A percentile compares a stretch with the other conserved stretches of the same genome.
Conservation (phyloP, 1,140 invertebrate species). For the Drosophila suzukii region DNA sequence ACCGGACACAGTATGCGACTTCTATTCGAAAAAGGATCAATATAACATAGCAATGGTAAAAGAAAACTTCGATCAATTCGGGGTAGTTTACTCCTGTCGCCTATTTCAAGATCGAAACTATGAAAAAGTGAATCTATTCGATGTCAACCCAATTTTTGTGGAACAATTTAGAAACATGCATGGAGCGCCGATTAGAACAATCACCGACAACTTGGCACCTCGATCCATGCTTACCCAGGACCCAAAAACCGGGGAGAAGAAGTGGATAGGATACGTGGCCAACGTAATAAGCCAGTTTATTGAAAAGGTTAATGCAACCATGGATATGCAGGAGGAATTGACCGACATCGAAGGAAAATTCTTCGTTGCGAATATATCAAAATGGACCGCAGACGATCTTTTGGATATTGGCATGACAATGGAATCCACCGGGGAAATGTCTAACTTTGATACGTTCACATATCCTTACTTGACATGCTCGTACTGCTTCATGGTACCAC, state of each 20-base stretch:
- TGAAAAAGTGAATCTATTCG: slow-evolving; percentile 1
- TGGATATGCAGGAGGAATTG: slow-evolving; percentile 1
- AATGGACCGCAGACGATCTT: background rate
- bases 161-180: slow-evolving; percentile 59
- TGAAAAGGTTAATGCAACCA: slow-evolving; percentile 38
- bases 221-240: slow-evolving; percentile 41
- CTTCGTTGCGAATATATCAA: slow-evolving; percentile 13
- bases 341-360: background rate
- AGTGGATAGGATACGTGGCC: slow-evolving; percentile 48
- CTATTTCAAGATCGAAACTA: slow-evolving; percentile 14
- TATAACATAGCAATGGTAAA: slow-evolving; percentile 54
- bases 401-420: slow-evolving; percentile 50
- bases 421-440: background rate
- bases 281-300: slow-evolving; percentile 40
- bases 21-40: slow-evolving; percentile 31
- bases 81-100: slow-evolving; percentile 30
- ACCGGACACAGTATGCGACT: slow-evolving; percentile 13
- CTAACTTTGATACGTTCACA: slow-evolving; percentile 11
- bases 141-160: slow-evolving; percentile 16
- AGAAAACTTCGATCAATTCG: background rate
- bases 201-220: slow-evolving; percentile 50
- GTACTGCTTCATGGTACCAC: slow-evolving; percentile 56
- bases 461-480: slow-evolving; percentile 47
- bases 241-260: background rate
- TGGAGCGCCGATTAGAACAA: slow-evolving; percentile 25